Evolutionary conservation across 2,113 vertebrate species (phyloP).

Genomic region (Toxostoma redivivum): DNA sequence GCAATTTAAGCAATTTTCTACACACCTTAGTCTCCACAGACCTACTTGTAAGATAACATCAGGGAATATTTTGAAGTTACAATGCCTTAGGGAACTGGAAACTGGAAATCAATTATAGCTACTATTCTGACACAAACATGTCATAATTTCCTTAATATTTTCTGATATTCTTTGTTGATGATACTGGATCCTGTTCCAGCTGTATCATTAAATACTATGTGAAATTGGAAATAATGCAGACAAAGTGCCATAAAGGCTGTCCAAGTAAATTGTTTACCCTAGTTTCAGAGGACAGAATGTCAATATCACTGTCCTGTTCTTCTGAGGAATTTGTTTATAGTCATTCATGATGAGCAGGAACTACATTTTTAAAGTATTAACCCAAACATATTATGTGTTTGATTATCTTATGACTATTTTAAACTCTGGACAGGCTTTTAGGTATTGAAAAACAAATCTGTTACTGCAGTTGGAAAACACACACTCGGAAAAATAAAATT

Average conservation of each 20-base stretch:
- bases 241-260: neutral
- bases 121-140: neutral
- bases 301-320: neutral
- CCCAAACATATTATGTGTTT: neutral
- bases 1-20: neutral
- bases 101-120: neutral
- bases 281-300: neutral
- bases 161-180: neutral
- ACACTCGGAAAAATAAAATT: neutral
- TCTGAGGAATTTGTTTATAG: neutral
- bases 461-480: neutral
- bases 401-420: neutral
- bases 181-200: neutral
- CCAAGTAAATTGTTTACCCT: neutral
- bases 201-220: neutral
- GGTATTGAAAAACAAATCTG: neutral
- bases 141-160: neutral
- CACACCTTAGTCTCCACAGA: neutral
- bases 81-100: neutral
- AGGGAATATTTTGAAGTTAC: neutral
- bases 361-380: neutral
- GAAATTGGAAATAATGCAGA: neutral
- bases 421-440: neutral
- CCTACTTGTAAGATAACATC: neutral
- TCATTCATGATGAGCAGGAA: neutral